A percentile compares a stretch with the other conserved stretches of the same genome.
Conservation (phyloP, 2,797 vertebrate genomes). For the Furcifer pardalis region DNA sequence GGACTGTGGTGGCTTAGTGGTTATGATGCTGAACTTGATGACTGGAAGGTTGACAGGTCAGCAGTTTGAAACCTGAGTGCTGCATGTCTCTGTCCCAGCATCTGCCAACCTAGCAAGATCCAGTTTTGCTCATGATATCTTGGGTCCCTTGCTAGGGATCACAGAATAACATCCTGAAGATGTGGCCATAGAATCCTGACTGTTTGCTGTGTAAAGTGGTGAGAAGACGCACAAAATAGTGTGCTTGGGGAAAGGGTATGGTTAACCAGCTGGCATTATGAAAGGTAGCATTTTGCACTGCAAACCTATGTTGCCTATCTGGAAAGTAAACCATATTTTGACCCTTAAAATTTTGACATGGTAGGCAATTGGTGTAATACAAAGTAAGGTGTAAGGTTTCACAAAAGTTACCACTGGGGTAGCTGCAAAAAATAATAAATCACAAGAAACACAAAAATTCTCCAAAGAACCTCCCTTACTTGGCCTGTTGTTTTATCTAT, state of each 20-base stretch:
- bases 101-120: too few relatives aligned
- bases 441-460: neutral
- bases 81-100: too few relatives aligned
- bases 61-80: too few relatives aligned
- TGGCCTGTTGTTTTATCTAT: conserved; percentile 46
- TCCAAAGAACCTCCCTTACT: neutral
- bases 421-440: neutral
- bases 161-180: too few relatives aligned
- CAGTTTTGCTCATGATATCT: neutral
- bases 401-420: neutral
- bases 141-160: too few relatives aligned
- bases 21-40: too few relatives aligned
- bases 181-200: neutral
- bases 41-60: too few relatives aligned
- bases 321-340: neutral
- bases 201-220: neutral
- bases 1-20: too few relatives aligned
- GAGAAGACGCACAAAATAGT: neutral
- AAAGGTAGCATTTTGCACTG: neutral
- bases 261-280: neutral
- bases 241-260: neutral
- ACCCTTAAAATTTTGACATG: neutral
- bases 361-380: neutral
- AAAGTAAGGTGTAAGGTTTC: neutral
- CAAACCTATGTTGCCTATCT: too few relatives aligned